Percentiles rank a stretch among this genome's conserved stretches.
These are phyloP conservation scores for Macrosoma leucophasiata DNA, from an alignment of 2,888 invertebrate species.

Conservation along the genomic window DNA sequence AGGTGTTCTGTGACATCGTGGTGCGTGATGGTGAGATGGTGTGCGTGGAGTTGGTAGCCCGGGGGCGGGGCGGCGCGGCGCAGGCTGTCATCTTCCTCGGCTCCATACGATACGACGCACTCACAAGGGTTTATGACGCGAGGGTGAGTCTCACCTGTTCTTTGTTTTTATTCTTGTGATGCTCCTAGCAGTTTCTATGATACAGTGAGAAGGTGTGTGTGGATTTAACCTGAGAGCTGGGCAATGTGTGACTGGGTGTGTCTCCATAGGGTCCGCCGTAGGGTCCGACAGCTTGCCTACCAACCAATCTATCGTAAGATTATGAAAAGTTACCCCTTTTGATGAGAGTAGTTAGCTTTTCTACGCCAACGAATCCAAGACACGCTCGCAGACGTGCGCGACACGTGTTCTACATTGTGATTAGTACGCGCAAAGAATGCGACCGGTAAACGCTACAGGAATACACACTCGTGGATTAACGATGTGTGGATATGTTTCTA, in stretches of 20 bases:
- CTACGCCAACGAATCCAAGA: too few relatives aligned
- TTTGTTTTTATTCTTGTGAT: too few relatives aligned
- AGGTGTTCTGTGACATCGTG: slow-evolving; percentile 95
- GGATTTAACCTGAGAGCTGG: neutral
- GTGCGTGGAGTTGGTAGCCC: slow-evolving; percentile 97
- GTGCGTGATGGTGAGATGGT: slow-evolving; percentile 99
- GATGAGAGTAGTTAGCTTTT: too few relatives aligned
- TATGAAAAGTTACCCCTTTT: too few relatives aligned
- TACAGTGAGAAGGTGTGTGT: neutral
- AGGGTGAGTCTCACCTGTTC: slow-evolving; percentile 86
- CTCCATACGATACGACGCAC: slow-evolving; percentile 97
- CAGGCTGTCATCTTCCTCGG: slow-evolving; percentile 93
- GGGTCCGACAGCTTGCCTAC: too few relatives aligned
- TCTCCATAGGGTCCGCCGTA: neutral
- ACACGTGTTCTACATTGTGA: too few relatives aligned
- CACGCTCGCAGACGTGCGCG: too few relatives aligned
- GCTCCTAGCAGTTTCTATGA: neutral
- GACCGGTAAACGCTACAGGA: too few relatives aligned
- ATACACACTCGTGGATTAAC: too few relatives aligned
- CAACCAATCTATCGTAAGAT: too few relatives aligned
- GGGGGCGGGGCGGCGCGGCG: slow-evolving; percentile 88
- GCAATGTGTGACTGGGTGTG: neutral
- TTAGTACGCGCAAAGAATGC: too few relatives aligned
- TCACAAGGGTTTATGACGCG: slow-evolving; percentile 97
- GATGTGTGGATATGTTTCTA: too few relatives aligned